Percentiles rank a stretch among this genome's conserved stretches.
phyloP scores from a whole-genome alignment of 2,113 vertebrate species.

The Paraplagusia blochii region DNA sequence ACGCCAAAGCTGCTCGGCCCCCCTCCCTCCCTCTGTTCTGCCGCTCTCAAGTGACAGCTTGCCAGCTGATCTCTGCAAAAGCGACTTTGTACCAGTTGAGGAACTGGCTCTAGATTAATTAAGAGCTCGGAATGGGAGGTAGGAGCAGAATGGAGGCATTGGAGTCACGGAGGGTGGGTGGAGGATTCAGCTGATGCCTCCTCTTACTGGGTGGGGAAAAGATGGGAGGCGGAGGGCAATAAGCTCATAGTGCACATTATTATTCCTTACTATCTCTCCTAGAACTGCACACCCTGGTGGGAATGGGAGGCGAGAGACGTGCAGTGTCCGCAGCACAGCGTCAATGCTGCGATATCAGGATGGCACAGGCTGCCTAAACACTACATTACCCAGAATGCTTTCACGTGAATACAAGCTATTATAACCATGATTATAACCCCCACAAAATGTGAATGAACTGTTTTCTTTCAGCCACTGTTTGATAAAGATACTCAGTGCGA shows the following conservation, averaged over 20 bases:
- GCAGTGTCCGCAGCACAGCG: conserved; percentile 5
- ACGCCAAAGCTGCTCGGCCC: conserved; percentile 27
- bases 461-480: too few species aligned
- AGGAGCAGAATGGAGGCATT: conserved; percentile 26
- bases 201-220: conserved; percentile 25
- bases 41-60: conserved; percentile 25
- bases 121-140: conserved; percentile 40
- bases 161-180: conserved; percentile 28
- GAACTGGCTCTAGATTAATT: conserved; percentile 60
- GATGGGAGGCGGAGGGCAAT: conserved; percentile 14
- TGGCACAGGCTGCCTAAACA: too few species aligned
- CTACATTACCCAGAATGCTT: neutral
- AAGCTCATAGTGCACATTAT: conserved; percentile 25
- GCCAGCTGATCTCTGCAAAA: conserved; percentile 24
- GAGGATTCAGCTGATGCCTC: conserved; percentile 31
- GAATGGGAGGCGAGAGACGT: conserved; percentile 15
- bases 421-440: too few species aligned
- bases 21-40: conserved; percentile 27
- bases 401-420: neutral
- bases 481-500: too few species aligned
- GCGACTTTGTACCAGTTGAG: conserved; percentile 67
- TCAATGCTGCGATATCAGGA: neutral
- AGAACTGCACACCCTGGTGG: conserved; percentile 36
- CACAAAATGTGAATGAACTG: too few species aligned
- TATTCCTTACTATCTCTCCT: conserved; percentile 34